These are phyloP conservation scores for Luehdorfia chinensis DNA, from an alignment of 1,140 invertebrate genomes.

Conservation along the genomic window DNA sequence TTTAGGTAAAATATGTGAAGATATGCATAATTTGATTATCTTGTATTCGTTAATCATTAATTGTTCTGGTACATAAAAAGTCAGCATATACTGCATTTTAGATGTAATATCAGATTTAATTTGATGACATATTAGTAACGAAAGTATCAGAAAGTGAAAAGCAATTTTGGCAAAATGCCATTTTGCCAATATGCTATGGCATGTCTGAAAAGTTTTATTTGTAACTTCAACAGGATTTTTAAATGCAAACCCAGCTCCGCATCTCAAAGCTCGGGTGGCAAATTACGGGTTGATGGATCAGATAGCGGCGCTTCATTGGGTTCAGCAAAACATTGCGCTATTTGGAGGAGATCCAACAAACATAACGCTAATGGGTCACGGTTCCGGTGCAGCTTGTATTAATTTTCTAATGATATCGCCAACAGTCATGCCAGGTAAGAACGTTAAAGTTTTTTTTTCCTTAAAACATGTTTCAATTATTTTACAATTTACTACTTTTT, in stretches of 20 bases:
- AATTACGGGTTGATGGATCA: constrained; percentile 97
- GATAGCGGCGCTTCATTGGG: constrained; percentile 93
- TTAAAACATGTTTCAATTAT: too few species aligned
- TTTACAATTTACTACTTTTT: too few species aligned
- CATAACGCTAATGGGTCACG: constrained; percentile 95
- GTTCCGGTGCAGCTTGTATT: constrained; percentile 95
- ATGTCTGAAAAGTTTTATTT: too few species aligned
- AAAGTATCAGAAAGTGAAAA: too few species aligned
- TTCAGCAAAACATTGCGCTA: constrained; percentile 92
- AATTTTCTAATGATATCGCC: constrained; percentile 97
- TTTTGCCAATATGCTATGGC: too few species aligned
- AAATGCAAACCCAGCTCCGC: constrained; percentile 89
- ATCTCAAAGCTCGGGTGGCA: constrained; percentile 87
- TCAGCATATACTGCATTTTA: too few species aligned
- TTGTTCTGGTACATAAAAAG: too few species aligned
- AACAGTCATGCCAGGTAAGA: constrained; percentile 91
- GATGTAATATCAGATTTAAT: too few species aligned
- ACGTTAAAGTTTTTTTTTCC: not conserved
- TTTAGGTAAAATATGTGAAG: constrained; percentile 88
- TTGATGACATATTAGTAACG: too few species aligned
- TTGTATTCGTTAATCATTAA: too few species aligned
- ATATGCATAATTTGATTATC: too few species aligned
- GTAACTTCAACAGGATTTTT: constrained; percentile 93
- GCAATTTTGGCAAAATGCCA: too few species aligned
- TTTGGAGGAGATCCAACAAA: constrained; percentile 94